Percentiles rank a stretch among this genome's conserved stretches.
Conservation (phyloP, 2,888 invertebrate genomes). For the Agrenia bidenticulata region DNA sequence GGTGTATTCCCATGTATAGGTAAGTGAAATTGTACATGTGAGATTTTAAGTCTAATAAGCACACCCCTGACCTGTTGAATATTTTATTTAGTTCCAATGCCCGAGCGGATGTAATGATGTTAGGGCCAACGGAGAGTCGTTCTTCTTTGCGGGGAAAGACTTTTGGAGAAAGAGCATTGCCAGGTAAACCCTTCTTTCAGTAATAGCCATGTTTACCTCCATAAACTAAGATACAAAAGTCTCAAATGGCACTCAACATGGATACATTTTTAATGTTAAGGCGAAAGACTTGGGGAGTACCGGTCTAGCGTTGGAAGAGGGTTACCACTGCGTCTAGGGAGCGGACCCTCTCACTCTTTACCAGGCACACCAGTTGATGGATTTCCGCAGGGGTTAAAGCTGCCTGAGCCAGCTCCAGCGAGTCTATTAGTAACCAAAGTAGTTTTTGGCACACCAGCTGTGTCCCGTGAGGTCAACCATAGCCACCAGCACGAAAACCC, state of each 20-base stretch:
- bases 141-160: constrained; percentile 53
- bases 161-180: constrained; percentile 53
- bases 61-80: not conserved
- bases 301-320: constrained; percentile 53
- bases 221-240: not conserved
- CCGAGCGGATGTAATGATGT: constrained; percentile 53
- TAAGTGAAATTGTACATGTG: constrained; percentile 22
- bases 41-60: not conserved
- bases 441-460: constrained; percentile 53
- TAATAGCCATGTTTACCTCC: not conserved
- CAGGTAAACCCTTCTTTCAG: constrained; percentile 42
- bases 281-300: constrained; percentile 53
- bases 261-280: constrained; percentile 50
- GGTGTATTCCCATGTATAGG: constrained; percentile 54
- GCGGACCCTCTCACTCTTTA: constrained; percentile 51
- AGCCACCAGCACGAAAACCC: constrained; percentile 53
- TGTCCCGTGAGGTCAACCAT: constrained; percentile 52
- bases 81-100: constrained; percentile 50
- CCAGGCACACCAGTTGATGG: constrained; percentile 53
- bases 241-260: constrained; percentile 3
- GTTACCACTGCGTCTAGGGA: constrained; percentile 52
- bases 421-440: constrained; percentile 53
- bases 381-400: constrained; percentile 53
- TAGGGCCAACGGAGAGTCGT: constrained; percentile 52
- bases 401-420: constrained; percentile 53